These are phyloP conservation scores for Tetramorium bicarinatum DNA, from an alignment of 2,888 invertebrate species.

Conservation along the genomic window DNA sequence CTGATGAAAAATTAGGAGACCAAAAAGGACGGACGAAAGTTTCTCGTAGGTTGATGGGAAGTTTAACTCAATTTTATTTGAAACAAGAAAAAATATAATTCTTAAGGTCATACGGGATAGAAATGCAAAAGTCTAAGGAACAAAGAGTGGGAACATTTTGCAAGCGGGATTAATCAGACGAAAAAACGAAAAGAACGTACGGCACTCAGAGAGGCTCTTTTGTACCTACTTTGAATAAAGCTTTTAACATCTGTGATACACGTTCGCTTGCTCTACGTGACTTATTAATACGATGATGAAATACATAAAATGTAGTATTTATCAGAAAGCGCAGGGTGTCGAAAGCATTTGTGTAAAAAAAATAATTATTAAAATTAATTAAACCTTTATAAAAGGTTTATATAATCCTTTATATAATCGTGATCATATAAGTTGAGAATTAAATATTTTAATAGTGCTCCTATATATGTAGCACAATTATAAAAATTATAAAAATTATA, in stretches of 20 bases:
- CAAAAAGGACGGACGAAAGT: conserved; percentile 24
- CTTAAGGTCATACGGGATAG: background rate
- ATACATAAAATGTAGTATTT: background rate
- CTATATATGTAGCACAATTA: background rate
- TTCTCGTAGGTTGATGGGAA: conserved; percentile 21
- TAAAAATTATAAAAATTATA: background rate
- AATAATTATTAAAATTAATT: background rate
- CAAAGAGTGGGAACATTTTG: conserved; percentile 48
- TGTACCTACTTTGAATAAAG: conserved; percentile 42
- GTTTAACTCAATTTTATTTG: conserved; percentile 42
- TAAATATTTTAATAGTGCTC: background rate
- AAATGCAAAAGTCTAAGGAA: conserved; percentile 24
- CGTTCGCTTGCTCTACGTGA: conserved; percentile 11
- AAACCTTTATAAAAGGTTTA: background rate
- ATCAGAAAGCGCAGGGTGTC: background rate
- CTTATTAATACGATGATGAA: conserved; percentile 42
- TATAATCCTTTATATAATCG: background rate
- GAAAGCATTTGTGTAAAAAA: background rate
- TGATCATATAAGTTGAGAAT: background rate
- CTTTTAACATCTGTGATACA: conserved; percentile 39
- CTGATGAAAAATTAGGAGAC: conserved; percentile 45
- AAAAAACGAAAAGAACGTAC: conserved; percentile 9
- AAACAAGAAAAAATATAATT: background rate
- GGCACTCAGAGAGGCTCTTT: background rate
- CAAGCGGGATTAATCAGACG: conserved; percentile 32